A percentile compares a stretch with the other conserved stretches of the same genome.
Evolutionary conservation across 2,888 invertebrate genomes (phyloP).

Genomic region (Cabera pusaria): DNA sequence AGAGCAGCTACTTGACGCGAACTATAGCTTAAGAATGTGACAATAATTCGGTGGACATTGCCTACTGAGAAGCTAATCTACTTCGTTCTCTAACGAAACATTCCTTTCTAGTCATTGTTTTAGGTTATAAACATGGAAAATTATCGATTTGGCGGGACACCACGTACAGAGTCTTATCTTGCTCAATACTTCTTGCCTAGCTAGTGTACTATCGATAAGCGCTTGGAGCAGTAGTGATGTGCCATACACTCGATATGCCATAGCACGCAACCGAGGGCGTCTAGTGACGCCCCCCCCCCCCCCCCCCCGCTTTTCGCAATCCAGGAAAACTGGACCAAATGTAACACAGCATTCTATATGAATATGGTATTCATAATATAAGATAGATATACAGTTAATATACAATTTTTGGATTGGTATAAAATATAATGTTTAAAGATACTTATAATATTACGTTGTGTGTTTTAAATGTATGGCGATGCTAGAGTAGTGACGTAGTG

Average conservation of each 20-base stretch:
- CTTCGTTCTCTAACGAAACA: conserved; percentile 66
- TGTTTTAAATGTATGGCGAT: conserved; percentile 78
- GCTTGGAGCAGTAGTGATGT: conserved; percentile 72
- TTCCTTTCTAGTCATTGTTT: conserved; percentile 79
- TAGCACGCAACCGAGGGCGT: conserved; percentile 50
- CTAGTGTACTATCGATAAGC: conserved; percentile 51
- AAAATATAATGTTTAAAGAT: conserved; percentile 66
- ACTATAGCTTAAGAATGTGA: conserved; percentile 72
- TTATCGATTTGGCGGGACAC: conserved; percentile 48
- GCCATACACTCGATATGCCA: conserved; percentile 66
- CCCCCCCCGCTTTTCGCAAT: conserved; percentile 58
- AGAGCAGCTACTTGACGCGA: conserved; percentile 41
- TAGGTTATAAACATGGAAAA: conserved; percentile 29
- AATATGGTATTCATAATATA: conserved; percentile 52
- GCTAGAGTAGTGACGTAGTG: conserved; percentile 78
- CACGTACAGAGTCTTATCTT: conserved; percentile 57
- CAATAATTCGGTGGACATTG: conserved; percentile 70
- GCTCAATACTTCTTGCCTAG: conserved; percentile 78
- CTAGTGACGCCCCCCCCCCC: conserved; percentile 54
- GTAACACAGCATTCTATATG: conserved; percentile 52
- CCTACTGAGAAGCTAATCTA: conserved; percentile 65
- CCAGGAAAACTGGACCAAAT: conserved; percentile 74
- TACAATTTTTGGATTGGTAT: conserved; percentile 79
- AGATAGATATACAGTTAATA: conserved; percentile 60
- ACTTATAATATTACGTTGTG: conserved; percentile 67